Evolutionary conservation across 2,888 invertebrate genomes (phyloP).

Genomic region (Apotomis turbidana): DNA sequence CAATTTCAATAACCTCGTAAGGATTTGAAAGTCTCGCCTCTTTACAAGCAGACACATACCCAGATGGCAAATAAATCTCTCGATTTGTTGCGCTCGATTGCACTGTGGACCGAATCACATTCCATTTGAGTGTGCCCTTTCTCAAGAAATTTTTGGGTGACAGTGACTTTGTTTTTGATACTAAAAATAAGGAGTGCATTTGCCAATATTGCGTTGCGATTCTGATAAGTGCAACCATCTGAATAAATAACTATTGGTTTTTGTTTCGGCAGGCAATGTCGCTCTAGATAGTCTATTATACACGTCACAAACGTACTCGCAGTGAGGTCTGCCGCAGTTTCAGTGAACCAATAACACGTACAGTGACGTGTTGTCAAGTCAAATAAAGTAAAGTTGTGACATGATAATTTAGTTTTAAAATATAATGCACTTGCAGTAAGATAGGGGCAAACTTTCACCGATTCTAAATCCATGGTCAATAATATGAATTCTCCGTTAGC

Average conservation of each 20-base stretch:
- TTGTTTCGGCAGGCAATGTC: not conserved
- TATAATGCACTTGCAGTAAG: constrained; percentile 4
- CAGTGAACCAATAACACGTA: not conserved
- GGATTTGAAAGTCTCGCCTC: too few relatives aligned
- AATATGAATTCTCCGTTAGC: constrained; percentile 28
- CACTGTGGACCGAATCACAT: constrained; percentile 3
- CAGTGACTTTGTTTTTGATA: not conserved
- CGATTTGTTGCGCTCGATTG: not conserved
- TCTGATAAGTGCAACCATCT: constrained; percentile 7
- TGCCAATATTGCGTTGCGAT: constrained; percentile 1
- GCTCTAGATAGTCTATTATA: not conserved
- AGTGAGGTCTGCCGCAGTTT: not conserved
- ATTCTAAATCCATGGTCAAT: constrained; percentile 41
- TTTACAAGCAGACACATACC: not conserved
- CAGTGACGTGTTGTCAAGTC: not conserved
- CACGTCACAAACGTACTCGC: not conserved
- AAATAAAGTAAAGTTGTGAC: constrained; percentile 6
- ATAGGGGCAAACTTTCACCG: constrained; percentile 38
- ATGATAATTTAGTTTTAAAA: constrained; percentile 7
- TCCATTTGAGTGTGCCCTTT: constrained; percentile 16
- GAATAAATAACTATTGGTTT: not conserved
- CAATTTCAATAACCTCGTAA: too few relatives aligned
- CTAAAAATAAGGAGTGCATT: constrained; percentile 2
- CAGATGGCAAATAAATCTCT: not conserved
- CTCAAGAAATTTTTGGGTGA: not conserved